These are phyloP conservation scores for Drosophila rellima DNA, from an alignment of 2,888 invertebrate genomes.

Conservation along the genomic window DNA sequence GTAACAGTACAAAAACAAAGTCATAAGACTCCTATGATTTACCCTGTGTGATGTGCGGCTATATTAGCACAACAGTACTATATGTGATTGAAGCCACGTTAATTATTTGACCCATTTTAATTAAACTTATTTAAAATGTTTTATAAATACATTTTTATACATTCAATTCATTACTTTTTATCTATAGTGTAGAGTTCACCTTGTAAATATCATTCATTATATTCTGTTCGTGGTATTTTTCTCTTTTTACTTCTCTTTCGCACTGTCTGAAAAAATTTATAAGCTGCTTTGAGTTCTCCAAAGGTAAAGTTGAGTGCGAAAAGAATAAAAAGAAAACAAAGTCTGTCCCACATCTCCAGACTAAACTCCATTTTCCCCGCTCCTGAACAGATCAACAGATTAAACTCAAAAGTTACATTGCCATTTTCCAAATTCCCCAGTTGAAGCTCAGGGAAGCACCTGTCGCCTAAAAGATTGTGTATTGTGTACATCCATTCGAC, in stretches of 20 bases:
- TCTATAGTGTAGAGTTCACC: not conserved
- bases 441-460: constrained; percentile 47
- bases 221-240: constrained; percentile 6
- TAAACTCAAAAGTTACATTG: constrained; percentile 64
- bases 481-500: constrained; percentile 69
- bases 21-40: constrained; percentile 26
- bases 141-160: not conserved
- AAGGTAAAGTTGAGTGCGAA: constrained; percentile 36
- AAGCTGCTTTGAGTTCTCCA: constrained; percentile 71
- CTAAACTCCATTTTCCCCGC: constrained; percentile 22
- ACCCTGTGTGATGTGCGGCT: constrained; percentile 22
- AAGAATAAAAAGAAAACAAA: constrained; percentile 20
- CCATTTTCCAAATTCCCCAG: constrained; percentile 53
- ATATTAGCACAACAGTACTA: too few relatives aligned
- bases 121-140: not conserved
- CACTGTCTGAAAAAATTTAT: constrained; percentile 56
- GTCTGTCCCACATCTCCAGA: not conserved
- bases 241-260: constrained; percentile 25
- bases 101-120: too few relatives aligned
- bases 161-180: not conserved
- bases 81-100: too few relatives aligned
- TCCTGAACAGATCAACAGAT: constrained; percentile 76
- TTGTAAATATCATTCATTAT: not conserved
- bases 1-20: constrained; percentile 15
- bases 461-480: constrained; percentile 59